phyloP scores from a whole-genome alignment of 2,797 vertebrate species.

The Danio albolineatus region DNA sequence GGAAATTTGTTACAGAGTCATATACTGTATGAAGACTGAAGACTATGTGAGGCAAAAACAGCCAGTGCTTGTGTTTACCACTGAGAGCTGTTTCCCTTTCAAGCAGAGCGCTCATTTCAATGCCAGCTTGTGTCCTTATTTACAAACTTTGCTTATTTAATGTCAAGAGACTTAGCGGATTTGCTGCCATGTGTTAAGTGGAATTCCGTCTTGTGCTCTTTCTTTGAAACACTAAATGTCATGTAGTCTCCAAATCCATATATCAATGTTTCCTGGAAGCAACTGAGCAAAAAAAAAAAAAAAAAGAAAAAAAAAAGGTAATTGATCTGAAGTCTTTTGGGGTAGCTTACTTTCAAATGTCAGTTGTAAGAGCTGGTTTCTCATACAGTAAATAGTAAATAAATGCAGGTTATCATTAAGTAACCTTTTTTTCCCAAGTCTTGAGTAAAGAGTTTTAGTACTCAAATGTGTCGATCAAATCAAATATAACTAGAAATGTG shows the following conservation, averaged over 20 bases:
- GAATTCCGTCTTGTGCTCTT: conserved; percentile 15
- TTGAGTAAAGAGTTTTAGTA: not conserved
- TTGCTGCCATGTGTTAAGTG: conserved; percentile 12
- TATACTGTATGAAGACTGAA: conserved; percentile 7
- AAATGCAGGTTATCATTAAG: not conserved
- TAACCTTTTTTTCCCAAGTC: not conserved
- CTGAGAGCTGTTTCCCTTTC: conserved; percentile 33
- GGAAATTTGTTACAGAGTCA: conserved; percentile 24
- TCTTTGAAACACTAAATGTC: conserved; percentile 39
- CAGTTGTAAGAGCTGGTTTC: not conserved
- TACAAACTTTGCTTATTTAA: conserved; percentile 39
- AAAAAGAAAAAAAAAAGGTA: not conserved
- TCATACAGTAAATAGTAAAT: not conserved
- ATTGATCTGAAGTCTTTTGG: conserved; percentile 2
- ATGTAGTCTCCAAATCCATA: conserved; percentile 9
- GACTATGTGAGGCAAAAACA: conserved; percentile 11
- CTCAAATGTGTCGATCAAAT: not conserved
- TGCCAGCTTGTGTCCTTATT: conserved; percentile 36
- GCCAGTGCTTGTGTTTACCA: conserved; percentile 12
- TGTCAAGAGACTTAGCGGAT: conserved; percentile 35
- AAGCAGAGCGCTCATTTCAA: conserved; percentile 20
- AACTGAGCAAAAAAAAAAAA: conserved; percentile 3
- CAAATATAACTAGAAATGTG: not conserved
- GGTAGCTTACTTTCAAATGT: conserved; percentile 14
- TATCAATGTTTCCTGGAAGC: conserved; percentile 5